phyloP scores from a whole-genome alignment of 2,888 invertebrate genomes.

The Lamellibrachia columna region DNA sequence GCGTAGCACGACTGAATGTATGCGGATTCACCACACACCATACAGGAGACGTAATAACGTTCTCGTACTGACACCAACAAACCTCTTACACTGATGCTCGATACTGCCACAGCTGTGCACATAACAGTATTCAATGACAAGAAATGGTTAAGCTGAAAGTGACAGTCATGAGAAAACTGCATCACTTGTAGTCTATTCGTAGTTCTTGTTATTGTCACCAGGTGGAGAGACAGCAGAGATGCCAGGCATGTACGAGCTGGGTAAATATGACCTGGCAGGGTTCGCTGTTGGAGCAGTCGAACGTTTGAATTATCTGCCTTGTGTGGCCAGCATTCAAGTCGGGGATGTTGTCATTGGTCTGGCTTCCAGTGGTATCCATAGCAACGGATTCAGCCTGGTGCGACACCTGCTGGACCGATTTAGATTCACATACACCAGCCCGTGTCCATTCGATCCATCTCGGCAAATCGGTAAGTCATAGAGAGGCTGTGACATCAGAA shows the following conservation, averaged over 20 bases:
- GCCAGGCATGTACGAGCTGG: slow-evolving; percentile 89
- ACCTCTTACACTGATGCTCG: too few species aligned
- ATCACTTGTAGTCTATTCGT: too few species aligned
- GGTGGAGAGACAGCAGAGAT: slow-evolving; percentile 97
- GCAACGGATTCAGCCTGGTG: slow-evolving; percentile 92
- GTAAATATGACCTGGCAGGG: slow-evolving; percentile 94
- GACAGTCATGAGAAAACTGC: too few species aligned
- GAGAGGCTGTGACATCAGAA: not conserved
- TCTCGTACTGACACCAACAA: too few species aligned
- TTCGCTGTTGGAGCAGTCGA: slow-evolving; percentile 95
- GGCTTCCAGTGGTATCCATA: slow-evolving; percentile 90
- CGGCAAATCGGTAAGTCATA: not conserved
- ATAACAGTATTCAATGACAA: too few species aligned
- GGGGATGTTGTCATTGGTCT: slow-evolving; percentile 71
- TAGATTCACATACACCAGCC: slow-evolving; percentile 76
- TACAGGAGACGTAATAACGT: too few species aligned
- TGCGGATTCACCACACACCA: too few species aligned
- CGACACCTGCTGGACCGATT: slow-evolving; percentile 79
- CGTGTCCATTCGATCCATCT: slow-evolving; percentile 72
- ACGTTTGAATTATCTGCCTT: slow-evolving; percentile 78
- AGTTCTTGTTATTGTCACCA: slow-evolving; percentile 59
- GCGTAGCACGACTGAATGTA: too few species aligned
- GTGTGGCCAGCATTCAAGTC: slow-evolving; percentile 69
- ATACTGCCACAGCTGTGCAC: too few species aligned
- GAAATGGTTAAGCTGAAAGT: too few species aligned